Base-by-base conservation (phyloP, 2,888 invertebrate genomes). In the Cerastis rubricosa region DNA sequence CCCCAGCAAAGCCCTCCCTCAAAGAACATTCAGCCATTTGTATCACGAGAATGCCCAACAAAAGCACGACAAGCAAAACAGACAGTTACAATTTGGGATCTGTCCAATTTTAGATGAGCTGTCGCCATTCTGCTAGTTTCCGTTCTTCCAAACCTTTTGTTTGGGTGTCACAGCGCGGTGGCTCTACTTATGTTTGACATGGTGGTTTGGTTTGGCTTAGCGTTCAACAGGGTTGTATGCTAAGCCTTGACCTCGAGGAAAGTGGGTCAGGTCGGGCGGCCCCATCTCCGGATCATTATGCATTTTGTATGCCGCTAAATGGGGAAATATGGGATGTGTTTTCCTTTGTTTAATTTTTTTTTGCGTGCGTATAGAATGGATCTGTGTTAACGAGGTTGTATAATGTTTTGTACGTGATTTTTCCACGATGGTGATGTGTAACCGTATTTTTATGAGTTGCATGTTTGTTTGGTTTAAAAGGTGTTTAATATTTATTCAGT, bases 231-330 rank as follows among this genome's bases (percentile, higher is more conserved):
- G 89, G 89, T 85, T 89, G 87, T 86, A 78, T 76, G 68, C 57
- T 71, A 75, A 86, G 84, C 93, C 93, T 93, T 93, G 93, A 91
- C 93, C 91, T 76, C 85, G 61, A 63, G 74, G 68, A 80, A 93
- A 90, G 84, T 93, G 88, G 93, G 93, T 92, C 93, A 85, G 79
- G 77, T 85, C 85, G 83, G 81, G 81, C 87, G 85, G 85, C 87
- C 87, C 80, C 74, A 85, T 83, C 88, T 87, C 85, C 82, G 88
- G 88, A 83, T 89, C 86, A 91, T 90, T 92, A 90, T 92, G 92
- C 92, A 92, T 90, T 91, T 92, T 91, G 88, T 86, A 90, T 91
- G 86, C 78, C 81, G 88, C 83, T 88, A 89, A 90, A 90, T 89
- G 89, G 82, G 86, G 80, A 87, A 88, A 88, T 89, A 87, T 84